A percentile compares a stretch with the other conserved stretches of the same genome.
phyloP scores from a whole-genome alignment of 2,797 vertebrate genomes.

The Numenius phaeopus region DNA sequence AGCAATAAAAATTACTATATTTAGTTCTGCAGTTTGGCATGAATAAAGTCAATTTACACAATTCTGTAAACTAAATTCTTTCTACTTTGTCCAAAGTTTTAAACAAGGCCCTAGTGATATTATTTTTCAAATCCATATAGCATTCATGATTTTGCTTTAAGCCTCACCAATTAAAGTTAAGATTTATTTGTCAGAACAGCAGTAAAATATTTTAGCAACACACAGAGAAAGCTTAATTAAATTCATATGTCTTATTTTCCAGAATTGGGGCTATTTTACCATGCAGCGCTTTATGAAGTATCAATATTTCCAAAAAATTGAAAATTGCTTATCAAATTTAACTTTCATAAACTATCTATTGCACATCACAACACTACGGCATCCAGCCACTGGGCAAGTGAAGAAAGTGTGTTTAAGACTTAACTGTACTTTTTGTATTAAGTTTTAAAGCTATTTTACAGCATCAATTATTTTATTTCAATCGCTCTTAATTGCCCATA shows the following conservation, averaged over 20 bases:
- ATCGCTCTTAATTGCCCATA: neutral
- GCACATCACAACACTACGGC: neutral
- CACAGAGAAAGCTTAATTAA: conserved; percentile 12
- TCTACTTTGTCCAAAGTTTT: conserved; percentile 53
- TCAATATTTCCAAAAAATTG: neutral
- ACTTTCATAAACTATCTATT: neutral
- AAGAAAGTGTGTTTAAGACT: neutral
- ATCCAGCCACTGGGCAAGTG: neutral
- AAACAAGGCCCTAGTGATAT: conserved; percentile 36
- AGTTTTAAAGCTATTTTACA: conserved; percentile 46
- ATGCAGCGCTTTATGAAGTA: neutral
- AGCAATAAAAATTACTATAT: conserved; percentile 29
- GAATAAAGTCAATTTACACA: conserved; percentile 27
- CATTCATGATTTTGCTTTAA: conserved; percentile 47
- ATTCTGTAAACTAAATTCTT: conserved; percentile 8
- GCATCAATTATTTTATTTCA: conserved; percentile 40
- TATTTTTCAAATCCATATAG: conserved; percentile 45
- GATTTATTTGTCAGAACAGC: conserved; percentile 57
- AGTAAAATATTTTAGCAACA: conserved; percentile 39
- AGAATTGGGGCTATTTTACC: neutral
- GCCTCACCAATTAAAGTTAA: conserved; percentile 3
- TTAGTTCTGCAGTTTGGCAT: conserved; percentile 38
- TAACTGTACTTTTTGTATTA: neutral
- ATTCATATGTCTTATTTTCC: neutral
- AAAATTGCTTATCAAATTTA: neutral